Evolutionary conservation across 2,888 invertebrate species (phyloP), one percentile per base, ranked within the genome.

Genomic region (Tiliacea aurago): DNA sequence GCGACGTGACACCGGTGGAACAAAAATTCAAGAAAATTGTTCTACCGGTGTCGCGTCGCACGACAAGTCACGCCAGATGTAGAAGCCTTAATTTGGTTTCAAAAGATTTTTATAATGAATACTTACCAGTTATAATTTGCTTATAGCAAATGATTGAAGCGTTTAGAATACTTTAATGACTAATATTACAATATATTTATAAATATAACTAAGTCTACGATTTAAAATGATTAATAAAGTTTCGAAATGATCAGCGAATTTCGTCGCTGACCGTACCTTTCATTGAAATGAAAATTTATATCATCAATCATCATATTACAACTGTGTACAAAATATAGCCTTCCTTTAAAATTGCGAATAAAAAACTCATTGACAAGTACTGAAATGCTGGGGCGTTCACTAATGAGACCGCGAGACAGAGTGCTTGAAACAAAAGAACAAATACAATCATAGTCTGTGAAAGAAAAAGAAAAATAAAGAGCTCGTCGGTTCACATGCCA

Each of bases 401-500:
- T 78, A 76, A 76, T 76, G 72, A 71, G 56, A 45, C 28, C 43
- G 11, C 15, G 13, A n/a, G 33, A 61, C 20, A 20, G 47, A 64
- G 18, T 72, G 53, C 55, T 49, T 58, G 62, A 73, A 79, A 73
- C 61, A 65, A 77, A 72, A 62, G 62, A 78, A 15, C 47, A 78
- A 78, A 66, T 23, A 73, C 55, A 66, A 77, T 62, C 61, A 66
- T 62, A 11, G 33, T 20, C n/a, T 47, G 7, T 0, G n/a, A 51
- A 66, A 23, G 23, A 77, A 59, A 28, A 61, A 49, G 6, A 55
- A 53, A 49, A 45, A 47, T 20, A 45, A 18, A 51, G 13, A 72
- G 33, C 33, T n/a, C 33, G 18, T 47, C 15, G 33, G 15, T 43
- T 53, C 56, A 37, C 41, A 66, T 58, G 41, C 56, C 23, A 9